Percentiles rank a stretch among this genome's conserved stretches.
Conservation (phyloP, 2,113 vertebrate genomes). For the Zosterops japonicus region DNA sequence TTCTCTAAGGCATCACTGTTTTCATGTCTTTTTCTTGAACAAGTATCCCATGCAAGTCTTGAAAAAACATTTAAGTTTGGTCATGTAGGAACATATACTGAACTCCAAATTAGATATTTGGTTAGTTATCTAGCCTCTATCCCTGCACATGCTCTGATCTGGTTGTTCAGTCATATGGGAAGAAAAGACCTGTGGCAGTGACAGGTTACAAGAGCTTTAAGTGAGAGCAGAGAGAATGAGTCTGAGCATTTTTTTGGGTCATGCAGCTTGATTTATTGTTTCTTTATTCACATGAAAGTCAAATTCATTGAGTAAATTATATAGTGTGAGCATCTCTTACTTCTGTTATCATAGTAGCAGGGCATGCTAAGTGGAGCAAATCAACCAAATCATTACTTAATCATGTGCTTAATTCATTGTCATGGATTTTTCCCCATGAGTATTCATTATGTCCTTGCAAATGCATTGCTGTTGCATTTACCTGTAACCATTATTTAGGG, state of each 20-base stretch:
- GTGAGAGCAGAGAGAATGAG: background rate
- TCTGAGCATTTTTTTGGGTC: background rate
- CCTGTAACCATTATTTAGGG: background rate
- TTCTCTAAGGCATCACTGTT: background rate
- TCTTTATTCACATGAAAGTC: background rate
- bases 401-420: slow-evolving; percentile 3
- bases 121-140: background rate
- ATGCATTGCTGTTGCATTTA: background rate
- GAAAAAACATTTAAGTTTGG: background rate
- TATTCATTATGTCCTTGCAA: background rate
- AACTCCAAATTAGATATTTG: background rate
- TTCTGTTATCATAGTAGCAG: background rate
- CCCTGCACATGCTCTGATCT: background rate
- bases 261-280: background rate
- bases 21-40: background rate
- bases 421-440: background rate
- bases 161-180: background rate
- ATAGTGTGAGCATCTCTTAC: background rate
- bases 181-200: background rate
- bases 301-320: background rate
- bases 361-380: slow-evolving; percentile 28
- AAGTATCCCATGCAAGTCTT: background rate
- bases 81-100: background rate
- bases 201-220: background rate
- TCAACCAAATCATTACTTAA: slow-evolving; percentile 16